phyloP scores from a whole-genome alignment of 2,797 vertebrate species.

The Poecilia gillii region DNA sequence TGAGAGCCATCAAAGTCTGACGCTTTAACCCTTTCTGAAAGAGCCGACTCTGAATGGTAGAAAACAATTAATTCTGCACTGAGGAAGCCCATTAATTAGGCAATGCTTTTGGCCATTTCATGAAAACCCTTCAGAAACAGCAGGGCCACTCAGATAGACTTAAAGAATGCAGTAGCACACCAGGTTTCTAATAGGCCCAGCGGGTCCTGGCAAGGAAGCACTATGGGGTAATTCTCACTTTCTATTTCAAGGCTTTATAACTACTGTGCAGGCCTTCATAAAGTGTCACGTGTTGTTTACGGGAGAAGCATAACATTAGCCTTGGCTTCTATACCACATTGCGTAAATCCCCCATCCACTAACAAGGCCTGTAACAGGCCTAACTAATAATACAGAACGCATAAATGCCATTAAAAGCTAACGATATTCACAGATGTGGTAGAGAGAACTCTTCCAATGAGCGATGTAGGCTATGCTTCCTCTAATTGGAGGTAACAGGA shows the following conservation, averaged over 20 bases:
- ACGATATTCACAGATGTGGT: conserved; percentile 34
- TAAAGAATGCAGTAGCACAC: conserved; percentile 69
- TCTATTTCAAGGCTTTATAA: conserved; percentile 57
- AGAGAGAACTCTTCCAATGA: conserved; percentile 12
- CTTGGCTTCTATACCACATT: conserved; percentile 21
- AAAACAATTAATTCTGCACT: conserved; percentile 72
- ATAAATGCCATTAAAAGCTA: conserved; percentile 33
- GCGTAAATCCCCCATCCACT: conserved; percentile 22
- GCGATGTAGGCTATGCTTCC: conserved; percentile 16
- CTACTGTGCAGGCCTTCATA: conserved; percentile 35
- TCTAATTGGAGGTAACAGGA: conserved; percentile 53
- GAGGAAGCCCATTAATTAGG: conserved; percentile 79
- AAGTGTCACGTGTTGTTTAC: conserved; percentile 64
- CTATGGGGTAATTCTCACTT: conserved; percentile 54
- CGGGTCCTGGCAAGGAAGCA: conserved; percentile 53
- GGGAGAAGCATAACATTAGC: conserved; percentile 37
- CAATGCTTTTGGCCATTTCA: conserved; percentile 69
- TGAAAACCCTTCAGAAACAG: conserved; percentile 65
- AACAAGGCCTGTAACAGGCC: conserved; percentile 25
- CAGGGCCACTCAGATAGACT: conserved; percentile 62
- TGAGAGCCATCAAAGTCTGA: conserved; percentile 65
- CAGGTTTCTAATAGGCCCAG: conserved; percentile 73
- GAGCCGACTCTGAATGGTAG: conserved; percentile 54
- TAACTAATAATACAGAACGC: conserved; percentile 24
- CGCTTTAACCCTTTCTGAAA: conserved; percentile 61